A percentile compares a stretch with the other conserved stretches of the same genome.
phyloP scores from a whole-genome alignment of 2,888 invertebrate species.

The Diaphora mendica region DNA sequence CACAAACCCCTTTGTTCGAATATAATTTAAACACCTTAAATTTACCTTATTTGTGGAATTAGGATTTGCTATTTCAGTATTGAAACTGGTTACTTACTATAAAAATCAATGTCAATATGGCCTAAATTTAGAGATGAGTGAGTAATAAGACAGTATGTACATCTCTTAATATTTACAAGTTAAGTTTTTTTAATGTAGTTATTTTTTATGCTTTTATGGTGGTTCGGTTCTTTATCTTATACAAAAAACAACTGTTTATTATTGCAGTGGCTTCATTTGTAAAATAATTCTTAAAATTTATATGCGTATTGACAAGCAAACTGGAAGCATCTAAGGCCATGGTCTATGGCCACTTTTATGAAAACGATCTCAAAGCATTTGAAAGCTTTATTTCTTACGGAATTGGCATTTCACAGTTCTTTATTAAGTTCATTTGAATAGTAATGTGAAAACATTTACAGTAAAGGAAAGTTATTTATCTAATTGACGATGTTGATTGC shows the following conservation, averaged over 20 bases:
- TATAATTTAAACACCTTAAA: conserved; percentile 35
- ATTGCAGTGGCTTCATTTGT: background rate
- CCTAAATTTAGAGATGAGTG: too few relatives aligned
- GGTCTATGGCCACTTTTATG: background rate
- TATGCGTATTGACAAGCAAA: background rate
- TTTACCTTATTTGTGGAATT: conserved; percentile 13
- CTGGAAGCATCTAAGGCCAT: background rate
- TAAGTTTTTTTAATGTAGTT: background rate
- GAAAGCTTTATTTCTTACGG: background rate
- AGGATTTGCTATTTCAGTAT: background rate
- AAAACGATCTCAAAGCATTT: background rate
- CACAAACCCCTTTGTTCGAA: conserved; percentile 52
- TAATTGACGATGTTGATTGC: background rate
- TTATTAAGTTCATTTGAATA: too few relatives aligned
- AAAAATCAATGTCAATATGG: background rate
- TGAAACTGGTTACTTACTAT: background rate
- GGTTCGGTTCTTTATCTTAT: too few relatives aligned
- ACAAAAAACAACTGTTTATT: too few relatives aligned
- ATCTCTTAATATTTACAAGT: background rate
- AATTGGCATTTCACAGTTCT: background rate
- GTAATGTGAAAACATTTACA: too few relatives aligned
- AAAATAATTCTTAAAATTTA: background rate
- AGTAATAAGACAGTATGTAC: too few relatives aligned
- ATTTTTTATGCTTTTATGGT: too few relatives aligned
- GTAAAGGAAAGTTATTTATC: too few relatives aligned